Percentiles rank a stretch among this genome's conserved stretches.
Conservation (phyloP, 1,140 invertebrate species). For the Caenorhabditis tropicalis region DNA sequence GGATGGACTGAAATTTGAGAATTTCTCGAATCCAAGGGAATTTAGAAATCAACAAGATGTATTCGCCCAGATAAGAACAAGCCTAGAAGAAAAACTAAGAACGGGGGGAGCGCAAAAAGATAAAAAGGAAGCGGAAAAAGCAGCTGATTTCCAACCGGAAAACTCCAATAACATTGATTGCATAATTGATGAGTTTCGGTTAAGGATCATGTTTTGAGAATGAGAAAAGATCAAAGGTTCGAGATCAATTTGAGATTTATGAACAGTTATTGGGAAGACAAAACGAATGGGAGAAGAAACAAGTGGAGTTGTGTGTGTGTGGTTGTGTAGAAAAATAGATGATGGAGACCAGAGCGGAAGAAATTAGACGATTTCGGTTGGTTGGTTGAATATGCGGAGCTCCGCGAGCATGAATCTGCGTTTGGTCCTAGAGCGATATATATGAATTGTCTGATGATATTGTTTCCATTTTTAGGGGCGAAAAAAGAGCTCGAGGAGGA, state of each 20-base stretch:
- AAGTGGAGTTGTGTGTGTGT: conserved; percentile 9
- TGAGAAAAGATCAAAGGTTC: background rate
- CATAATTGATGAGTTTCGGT: conserved; percentile 29
- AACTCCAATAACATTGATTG: conserved; percentile 23
- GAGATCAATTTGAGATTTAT: background rate
- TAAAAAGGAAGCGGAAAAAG: conserved; percentile 25
- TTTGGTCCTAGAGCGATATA: background rate
- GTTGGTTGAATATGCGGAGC: conserved; percentile 36
- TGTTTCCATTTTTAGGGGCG: background rate
- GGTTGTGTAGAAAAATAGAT: conserved; percentile 29
- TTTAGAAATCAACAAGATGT: conserved; percentile 44
- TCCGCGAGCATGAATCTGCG: conserved; percentile 33
- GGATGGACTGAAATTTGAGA: conserved; percentile 25
- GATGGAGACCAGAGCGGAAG: conserved; percentile 40
- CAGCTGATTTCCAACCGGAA: conserved; percentile 40
- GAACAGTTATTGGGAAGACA: background rate
- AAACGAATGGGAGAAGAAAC: background rate
- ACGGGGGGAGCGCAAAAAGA: background rate
- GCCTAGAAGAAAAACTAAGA: background rate
- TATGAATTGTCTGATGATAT: conserved; percentile 32
- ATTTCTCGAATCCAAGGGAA: conserved; percentile 2
- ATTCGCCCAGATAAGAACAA: conserved; percentile 30
- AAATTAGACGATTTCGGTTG: conserved; percentile 44
- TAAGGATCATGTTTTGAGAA: conserved; percentile 14
- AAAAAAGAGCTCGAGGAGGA: background rate